Evolutionary conservation across 2,797 vertebrate genomes (phyloP), one percentile per base, ranked within the genome.

Genomic region (Crocidura indochinensis): DNA sequence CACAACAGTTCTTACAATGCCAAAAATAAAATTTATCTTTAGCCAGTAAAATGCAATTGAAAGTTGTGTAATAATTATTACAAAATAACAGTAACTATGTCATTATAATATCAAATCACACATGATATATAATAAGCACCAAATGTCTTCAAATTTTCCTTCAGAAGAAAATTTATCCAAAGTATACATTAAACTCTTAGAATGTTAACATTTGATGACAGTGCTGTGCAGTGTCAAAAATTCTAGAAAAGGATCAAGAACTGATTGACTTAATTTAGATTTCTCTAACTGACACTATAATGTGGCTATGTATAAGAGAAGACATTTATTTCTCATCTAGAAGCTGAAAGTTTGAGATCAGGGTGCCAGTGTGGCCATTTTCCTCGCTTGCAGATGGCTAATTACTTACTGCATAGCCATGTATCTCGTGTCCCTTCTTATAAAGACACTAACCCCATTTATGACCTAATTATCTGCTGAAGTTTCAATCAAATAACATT

Each of bases 11-110:
- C 78, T 60, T 22, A 38, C 72, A 51, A 56, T 84, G 38, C 29
- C 49, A n/a, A 88, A 51, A 53, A 51, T 1, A 60, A 47, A 46
- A 2, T 65, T 20, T 82, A 47, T 75, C 76, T 77, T 74, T 20
- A 10, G 27, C 85, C 60, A 38, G 68, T n/a, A 88, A 91, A 83
- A 78, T 56, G n/a, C 68, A 93, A 81, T 29, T 60, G 56, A 22
- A 73, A 71, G 51, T 84, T 79, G 69, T 91, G 88, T 80, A 95
- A 87, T 88, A 88, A 94, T 88, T 88, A 65, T 68, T 27, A 26
- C 62, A 11, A 91, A 91, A 53, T 84, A 93, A 46, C 46, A 90
- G 71, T 80, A 79, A 82, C 53, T 56, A 26, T 17, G 49, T 22
- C 73, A 24, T 38, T 49, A 10, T 24, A 53, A 38, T 65, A 86